A percentile compares a stretch with the other conserved stretches of the same genome.
phyloP scores from a whole-genome alignment of 2,797 vertebrate species.

The Lophotriccus pileatus region DNA sequence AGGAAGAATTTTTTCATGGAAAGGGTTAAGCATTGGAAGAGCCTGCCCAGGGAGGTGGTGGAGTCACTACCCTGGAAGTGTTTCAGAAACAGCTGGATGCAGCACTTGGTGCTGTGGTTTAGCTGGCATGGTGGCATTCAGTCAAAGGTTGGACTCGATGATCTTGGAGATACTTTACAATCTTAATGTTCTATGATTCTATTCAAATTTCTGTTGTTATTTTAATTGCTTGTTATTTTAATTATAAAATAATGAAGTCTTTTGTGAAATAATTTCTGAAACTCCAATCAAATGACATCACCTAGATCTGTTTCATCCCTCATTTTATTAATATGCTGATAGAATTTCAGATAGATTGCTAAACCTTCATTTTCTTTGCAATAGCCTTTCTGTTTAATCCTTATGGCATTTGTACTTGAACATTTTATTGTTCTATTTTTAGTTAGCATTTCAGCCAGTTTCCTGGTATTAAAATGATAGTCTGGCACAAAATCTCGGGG shows the following conservation, averaged over 20 bases:
- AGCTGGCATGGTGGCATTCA: not conserved
- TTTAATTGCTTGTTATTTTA: not conserved
- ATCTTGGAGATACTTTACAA: not conserved
- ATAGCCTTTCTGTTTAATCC: slow-evolving; percentile 1
- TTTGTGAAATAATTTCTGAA: not conserved
- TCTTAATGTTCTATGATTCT: not conserved
- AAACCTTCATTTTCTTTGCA: not conserved
- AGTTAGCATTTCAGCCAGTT: slow-evolving; percentile 34
- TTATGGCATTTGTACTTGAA: not conserved
- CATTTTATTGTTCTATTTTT: slow-evolving; percentile 56
- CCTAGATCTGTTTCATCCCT: not conserved
- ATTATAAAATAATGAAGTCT: not conserved
- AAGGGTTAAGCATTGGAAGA: not conserved
- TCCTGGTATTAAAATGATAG: slow-evolving; percentile 40
- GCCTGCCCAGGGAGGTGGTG: not conserved
- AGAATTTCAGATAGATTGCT: not conserved
- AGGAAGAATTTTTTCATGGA: not conserved
- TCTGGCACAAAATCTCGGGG: slow-evolving; percentile 10
- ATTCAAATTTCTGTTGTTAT: not conserved
- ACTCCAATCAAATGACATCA: not conserved
- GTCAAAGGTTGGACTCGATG: not conserved
- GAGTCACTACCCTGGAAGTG: not conserved
- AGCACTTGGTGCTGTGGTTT: not conserved
- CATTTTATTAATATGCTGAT: not conserved
- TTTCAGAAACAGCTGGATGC: not conserved